phyloP scores from a whole-genome alignment of 2,113 vertebrate species.

The cattle (Bos taurus) region DNA sequence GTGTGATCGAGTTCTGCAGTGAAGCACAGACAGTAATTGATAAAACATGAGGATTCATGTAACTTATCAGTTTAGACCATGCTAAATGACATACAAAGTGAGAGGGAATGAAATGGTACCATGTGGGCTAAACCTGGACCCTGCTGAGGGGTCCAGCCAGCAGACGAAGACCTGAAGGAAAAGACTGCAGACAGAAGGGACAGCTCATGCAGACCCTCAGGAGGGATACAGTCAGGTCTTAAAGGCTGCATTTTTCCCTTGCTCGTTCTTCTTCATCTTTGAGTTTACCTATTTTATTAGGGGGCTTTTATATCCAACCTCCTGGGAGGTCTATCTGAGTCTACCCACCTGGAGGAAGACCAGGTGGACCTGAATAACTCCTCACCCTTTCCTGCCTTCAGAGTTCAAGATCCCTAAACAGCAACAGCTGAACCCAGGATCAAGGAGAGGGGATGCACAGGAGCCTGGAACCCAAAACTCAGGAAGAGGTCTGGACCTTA shows the following conservation, averaged over 20 bases:
- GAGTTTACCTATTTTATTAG: neutral
- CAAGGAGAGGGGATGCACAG: too few relatives aligned
- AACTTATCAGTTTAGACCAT: neutral
- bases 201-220: neutral
- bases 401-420: too few relatives aligned
- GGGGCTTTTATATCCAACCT: neutral
- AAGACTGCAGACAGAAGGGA: fast-evolving
- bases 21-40: too few relatives aligned
- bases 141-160: fast-evolving
- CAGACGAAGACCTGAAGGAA: neutral
- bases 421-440: too few relatives aligned
- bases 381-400: too few relatives aligned
- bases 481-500: neutral
- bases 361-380: too few relatives aligned
- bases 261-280: neutral
- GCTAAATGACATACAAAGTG: neutral
- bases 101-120: neutral
- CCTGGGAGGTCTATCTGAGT: fast-evolving
- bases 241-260: neutral
- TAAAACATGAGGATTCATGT: neutral
- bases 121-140: fast-evolving
- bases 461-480: too few relatives aligned
- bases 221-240: neutral
- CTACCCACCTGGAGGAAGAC: neutral
- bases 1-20: neutral